Evolutionary conservation across 2,113 vertebrate genomes (phyloP).

Genomic region (Anhinga anhinga): DNA sequence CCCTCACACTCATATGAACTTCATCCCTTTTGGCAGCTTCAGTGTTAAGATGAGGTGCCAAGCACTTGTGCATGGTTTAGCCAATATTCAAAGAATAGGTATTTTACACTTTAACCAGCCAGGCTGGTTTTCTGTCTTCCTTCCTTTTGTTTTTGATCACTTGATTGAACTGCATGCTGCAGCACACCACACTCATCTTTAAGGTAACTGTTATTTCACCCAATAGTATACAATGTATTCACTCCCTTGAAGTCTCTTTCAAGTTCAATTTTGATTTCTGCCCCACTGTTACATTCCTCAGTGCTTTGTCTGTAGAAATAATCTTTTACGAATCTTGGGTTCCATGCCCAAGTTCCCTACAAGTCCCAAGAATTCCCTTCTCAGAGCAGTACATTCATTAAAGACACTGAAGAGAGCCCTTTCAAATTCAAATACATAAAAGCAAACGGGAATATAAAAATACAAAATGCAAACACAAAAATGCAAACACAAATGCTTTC

Average conservation of each 20-base stretch:
- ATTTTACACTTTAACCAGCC: background rate
- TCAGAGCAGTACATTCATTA: background rate
- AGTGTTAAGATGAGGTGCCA: background rate
- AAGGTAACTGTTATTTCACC: conserved; percentile 22
- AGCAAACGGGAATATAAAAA: background rate
- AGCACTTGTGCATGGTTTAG: background rate
- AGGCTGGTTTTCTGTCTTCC: background rate
- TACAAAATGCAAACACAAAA: background rate
- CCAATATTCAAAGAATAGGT: background rate
- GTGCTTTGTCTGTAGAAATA: background rate
- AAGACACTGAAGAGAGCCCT: background rate
- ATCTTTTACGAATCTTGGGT: background rate
- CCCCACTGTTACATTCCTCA: background rate
- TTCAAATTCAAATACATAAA: background rate
- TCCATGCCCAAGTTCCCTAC: background rate
- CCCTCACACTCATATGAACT: background rate
- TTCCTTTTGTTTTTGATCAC: background rate
- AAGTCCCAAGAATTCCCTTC: background rate
- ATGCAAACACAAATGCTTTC: background rate
- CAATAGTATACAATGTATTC: background rate
- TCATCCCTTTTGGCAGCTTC: background rate
- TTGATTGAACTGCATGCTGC: conserved; percentile 15
- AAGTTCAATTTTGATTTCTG: conserved; percentile 5
- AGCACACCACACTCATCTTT: background rate
- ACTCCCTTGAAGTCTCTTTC: conserved; percentile 18